These are phyloP conservation scores for Notarius lentiginosus DNA, from an alignment of 2,113 vertebrate species.

Conservation along the genomic window DNA sequence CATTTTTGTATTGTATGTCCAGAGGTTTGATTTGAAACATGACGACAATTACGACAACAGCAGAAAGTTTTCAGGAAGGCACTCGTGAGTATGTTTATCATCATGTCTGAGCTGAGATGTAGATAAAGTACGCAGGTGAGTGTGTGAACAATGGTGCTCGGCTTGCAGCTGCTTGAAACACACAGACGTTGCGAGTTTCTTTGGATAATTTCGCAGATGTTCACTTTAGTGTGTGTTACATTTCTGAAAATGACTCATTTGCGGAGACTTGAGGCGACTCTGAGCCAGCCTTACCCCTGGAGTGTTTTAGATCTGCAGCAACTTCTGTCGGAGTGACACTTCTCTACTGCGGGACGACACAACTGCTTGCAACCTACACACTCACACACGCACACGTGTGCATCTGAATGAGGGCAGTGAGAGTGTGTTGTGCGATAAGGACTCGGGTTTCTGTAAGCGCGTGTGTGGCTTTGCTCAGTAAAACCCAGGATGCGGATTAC, in stretches of 20 bases:
- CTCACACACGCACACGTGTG: slow-evolving; percentile 14
- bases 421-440: slow-evolving; percentile 37
- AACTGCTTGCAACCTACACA: neutral
- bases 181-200: too few relatives aligned
- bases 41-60: neutral
- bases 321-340: neutral
- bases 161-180: too few relatives aligned
- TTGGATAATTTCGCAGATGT: neutral
- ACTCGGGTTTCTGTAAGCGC: slow-evolving; percentile 12
- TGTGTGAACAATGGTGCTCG: too few relatives aligned
- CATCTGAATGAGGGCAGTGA: slow-evolving; percentile 15
- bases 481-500: slow-evolving; percentile 62
- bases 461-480: slow-evolving; percentile 49
- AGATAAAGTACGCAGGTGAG: neutral
- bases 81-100: neutral
- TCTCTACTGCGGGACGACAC: neutral
- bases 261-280: neutral
- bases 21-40: neutral
- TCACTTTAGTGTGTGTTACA: neutral
- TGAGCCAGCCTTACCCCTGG: neutral
- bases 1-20: too few relatives aligned
- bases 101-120: neutral
- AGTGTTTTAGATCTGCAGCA: neutral
- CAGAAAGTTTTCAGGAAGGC: neutral
- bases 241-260: neutral